Percentiles rank a stretch among this genome's conserved stretches.
Conservation (phyloP, 2,797 vertebrate species). For the Myotis myotis region DNA sequence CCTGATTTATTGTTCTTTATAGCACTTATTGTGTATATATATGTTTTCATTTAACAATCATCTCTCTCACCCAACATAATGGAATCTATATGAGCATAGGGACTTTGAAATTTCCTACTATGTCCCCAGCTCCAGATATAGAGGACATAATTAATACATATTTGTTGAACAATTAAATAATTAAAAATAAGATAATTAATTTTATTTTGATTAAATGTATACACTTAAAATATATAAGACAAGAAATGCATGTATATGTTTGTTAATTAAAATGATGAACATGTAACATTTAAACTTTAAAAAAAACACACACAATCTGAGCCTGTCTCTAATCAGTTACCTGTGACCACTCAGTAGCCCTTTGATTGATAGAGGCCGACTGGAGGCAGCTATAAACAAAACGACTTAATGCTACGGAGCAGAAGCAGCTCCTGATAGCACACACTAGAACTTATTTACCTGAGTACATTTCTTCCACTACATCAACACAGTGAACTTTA, state of each 20-base stretch:
- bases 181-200: neutral
- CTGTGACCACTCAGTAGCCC: neutral
- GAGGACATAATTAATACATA: neutral
- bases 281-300: neutral
- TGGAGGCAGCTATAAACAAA: neutral
- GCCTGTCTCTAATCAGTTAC: neutral
- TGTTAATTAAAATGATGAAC: neutral
- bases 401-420: neutral
- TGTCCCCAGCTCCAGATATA: neutral
- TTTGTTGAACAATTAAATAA: neutral
- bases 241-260: neutral
- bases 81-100: neutral
- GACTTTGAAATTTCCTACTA: fast-evolving
- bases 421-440: neutral
- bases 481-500: neutral
- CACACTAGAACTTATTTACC: neutral
- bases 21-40: neutral
- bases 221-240: neutral
- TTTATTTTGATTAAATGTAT: neutral
- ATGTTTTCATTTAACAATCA: neutral
- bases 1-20: neutral
- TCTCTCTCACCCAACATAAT: neutral
- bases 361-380: neutral
- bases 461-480: neutral
- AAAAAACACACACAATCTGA: neutral